Conservation (phyloP, 2,888 invertebrate species). For the Petrophora chlorosata region DNA sequence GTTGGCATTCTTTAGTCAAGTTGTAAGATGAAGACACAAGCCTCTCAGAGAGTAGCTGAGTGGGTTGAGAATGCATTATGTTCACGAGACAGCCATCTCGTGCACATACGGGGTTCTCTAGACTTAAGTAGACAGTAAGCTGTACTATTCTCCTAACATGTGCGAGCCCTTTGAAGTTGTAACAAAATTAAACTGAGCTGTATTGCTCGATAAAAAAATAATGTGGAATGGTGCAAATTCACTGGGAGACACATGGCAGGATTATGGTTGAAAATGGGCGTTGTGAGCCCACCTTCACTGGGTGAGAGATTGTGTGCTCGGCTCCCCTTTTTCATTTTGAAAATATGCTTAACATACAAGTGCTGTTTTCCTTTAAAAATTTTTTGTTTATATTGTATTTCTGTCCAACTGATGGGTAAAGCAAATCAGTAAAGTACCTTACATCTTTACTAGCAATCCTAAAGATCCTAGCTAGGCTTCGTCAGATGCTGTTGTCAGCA, state of each 20-base stretch:
- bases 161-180: conserved; percentile 64
- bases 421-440: no score
- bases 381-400: no score
- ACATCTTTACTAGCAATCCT: no score
- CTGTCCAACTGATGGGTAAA: no score
- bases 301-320: conserved; percentile 12
- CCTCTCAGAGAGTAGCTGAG: conserved; percentile 65
- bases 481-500: no score
- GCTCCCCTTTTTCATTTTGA: conserved; percentile 12
- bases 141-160: conserved; percentile 65
- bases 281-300: conserved; percentile 61
- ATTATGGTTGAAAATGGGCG: conserved; percentile 61
- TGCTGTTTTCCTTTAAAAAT: no score
- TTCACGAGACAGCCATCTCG: conserved; percentile 58
- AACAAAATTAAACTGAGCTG: conserved; percentile 38
- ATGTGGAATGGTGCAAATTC: conserved; percentile 58
- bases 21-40: conserved; percentile 42
- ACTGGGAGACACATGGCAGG: conserved; percentile 65
- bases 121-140: conserved; percentile 71
- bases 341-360: no score
- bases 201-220: conserved; percentile 4
- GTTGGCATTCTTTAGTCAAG: conserved; percentile 27
- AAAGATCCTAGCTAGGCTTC: no score
- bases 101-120: conserved; percentile 75
- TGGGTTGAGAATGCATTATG: conserved; percentile 73